Evolutionary conservation across 2,113 vertebrate species (phyloP).

Genomic region (Salminus brasiliensis): DNA sequence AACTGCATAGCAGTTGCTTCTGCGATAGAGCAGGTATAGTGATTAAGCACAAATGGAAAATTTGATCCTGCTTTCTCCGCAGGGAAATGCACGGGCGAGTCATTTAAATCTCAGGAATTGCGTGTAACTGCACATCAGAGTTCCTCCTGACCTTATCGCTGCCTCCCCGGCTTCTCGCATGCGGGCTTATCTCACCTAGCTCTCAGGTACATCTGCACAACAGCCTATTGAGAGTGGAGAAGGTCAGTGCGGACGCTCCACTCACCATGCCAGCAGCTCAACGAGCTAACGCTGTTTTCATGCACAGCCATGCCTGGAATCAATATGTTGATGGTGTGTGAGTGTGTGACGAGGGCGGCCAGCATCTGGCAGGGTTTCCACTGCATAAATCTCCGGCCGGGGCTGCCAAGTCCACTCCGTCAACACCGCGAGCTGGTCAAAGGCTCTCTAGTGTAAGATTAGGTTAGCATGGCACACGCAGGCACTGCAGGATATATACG

Average conservation of each 20-base stretch:
- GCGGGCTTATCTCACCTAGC: slow-evolving; percentile 33
- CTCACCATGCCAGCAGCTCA: slow-evolving; percentile 26
- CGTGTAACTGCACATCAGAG: slow-evolving; percentile 20
- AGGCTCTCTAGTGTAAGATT: slow-evolving; percentile 36
- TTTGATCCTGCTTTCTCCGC: slow-evolving; percentile 1
- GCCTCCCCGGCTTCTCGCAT: slow-evolving; percentile 22
- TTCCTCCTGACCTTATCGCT: slow-evolving; percentile 40
- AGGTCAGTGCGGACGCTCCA: slow-evolving; percentile 38
- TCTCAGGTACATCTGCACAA: slow-evolving; percentile 42
- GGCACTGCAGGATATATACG: neutral
- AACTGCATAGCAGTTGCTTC: neutral
- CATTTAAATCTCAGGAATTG: slow-evolving; percentile 14
- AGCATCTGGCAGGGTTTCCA: slow-evolving; percentile 36
- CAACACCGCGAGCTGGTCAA: slow-evolving; percentile 38
- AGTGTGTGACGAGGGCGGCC: slow-evolving; percentile 24
- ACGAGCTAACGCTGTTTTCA: slow-evolving; percentile 37
- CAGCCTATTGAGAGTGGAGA: slow-evolving; percentile 28
- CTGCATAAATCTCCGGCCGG: slow-evolving; percentile 40
- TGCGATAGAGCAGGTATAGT: neutral
- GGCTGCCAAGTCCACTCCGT: slow-evolving; percentile 34
- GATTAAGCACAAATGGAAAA: slow-evolving; percentile 15
- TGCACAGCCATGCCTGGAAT: slow-evolving; percentile 37
- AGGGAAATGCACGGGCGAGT: slow-evolving; percentile 11
- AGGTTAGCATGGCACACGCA: slow-evolving; percentile 29
- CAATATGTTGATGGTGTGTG: slow-evolving; percentile 22